Evolutionary conservation across 92 coral and sea anemone genomes (phyloP), one percentile per base, ranked within the genome.

Genomic region (Ricordea florida): DNA sequence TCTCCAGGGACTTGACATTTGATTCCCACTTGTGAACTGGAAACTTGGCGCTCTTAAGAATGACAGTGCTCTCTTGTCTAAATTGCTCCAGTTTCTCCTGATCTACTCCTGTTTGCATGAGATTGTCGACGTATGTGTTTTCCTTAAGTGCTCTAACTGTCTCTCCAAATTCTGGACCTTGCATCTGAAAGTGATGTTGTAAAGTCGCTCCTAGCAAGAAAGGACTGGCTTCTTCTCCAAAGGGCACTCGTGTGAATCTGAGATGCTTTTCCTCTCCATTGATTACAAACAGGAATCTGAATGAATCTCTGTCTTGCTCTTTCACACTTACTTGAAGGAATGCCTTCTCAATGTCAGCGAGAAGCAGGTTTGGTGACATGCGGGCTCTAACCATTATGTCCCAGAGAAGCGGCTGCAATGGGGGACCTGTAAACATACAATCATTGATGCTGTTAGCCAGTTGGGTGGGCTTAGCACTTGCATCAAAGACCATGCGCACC

Each of bases 171-270:
- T 56, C 28, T 17, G 24, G 32, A 4, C 60, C 18, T 10, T 79
- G 79, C 17, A 21, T 61, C 57, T 69, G 57, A 29, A 27, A 69
- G 58, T 69, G 79, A 25, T 79, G 31, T 21, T 44, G 70, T 26
- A 79, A 25, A 3, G 78, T 78, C 4, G 79, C 78, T 26, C 84
- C 84, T 3, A 68, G 62, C 42, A 69, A 8, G 40, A 79, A 79
- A 11, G 79, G 85, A 25, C 89, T 76, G 10, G 89, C 84, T 20
- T 84, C 79, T 11, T 74, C 90, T 11, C 81, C 85, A 48, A 78
- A 78, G 1, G 81, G 84, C 3, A 78, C 57, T 51, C 85, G 43
- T 13, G 90, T 44, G 28, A 85, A 85, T 8, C 85, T 76, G 23
- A 77, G 29, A 27, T 78, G 85, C 46, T 85, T 44, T 31, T 77